A percentile compares a stretch with the other conserved stretches of the same genome.
phyloP scores from a whole-genome alignment of 2,113 vertebrate species.

The Cygnus atratus region DNA sequence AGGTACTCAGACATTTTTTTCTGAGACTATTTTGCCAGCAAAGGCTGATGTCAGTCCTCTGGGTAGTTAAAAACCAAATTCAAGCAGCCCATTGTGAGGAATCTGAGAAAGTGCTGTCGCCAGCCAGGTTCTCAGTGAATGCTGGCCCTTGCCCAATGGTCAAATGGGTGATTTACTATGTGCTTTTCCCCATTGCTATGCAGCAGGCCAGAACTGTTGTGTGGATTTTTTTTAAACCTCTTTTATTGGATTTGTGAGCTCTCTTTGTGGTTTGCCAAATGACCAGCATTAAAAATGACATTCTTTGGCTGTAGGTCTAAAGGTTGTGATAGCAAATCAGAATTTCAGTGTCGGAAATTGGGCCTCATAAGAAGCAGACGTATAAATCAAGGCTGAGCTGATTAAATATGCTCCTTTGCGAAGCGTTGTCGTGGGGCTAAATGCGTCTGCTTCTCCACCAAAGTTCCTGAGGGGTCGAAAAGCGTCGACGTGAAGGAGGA shows the following conservation, averaged over 20 bases:
- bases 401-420: neutral
- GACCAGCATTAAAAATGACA: neutral
- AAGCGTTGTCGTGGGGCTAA: neutral
- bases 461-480: neutral
- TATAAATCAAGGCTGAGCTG: constrained; percentile 11
- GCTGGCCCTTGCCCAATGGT: constrained; percentile 36
- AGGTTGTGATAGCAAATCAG: neutral
- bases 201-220: neutral
- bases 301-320: neutral
- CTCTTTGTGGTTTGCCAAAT: neutral
- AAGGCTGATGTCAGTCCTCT: constrained; percentile 40
- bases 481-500: neutral
- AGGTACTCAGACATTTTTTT: neutral
- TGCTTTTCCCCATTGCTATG: constrained; percentile 10
- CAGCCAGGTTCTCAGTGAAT: constrained; percentile 45
- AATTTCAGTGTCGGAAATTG: accelerated
- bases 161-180: neutral
- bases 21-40: constrained; percentile 28
- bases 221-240: neutral
- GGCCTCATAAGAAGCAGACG: neutral
- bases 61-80: constrained; percentile 34
- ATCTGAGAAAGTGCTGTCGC: constrained; percentile 11
- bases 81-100: neutral
- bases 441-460: neutral
- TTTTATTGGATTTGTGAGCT: neutral